Conservation (phyloP, 30 jellyfish, hydroid and myxozoan genomes). For the Aurelia aurita region DNA sequence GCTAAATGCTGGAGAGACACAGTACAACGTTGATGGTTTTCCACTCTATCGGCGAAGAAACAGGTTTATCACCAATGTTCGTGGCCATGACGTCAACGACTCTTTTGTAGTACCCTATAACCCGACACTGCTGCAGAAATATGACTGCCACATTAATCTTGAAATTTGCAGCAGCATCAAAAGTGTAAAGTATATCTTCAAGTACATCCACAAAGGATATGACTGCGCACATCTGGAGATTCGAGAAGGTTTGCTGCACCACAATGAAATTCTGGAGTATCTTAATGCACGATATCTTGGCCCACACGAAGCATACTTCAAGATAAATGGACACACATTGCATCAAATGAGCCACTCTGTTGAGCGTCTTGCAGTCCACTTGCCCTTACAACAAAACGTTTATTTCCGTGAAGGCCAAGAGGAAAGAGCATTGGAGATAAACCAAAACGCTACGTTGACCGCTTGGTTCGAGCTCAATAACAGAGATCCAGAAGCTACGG, state of each 20-base stretch:
- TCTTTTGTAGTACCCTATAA: slow-evolving; percentile 19
- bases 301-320: slow-evolving; percentile 32
- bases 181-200: slow-evolving; percentile 68
- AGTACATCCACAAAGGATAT: slow-evolving; percentile 77
- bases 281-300: slow-evolving; percentile 48
- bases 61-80: slow-evolving; percentile 6
- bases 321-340: not conserved
- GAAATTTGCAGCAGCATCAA: slow-evolving; percentile 64
- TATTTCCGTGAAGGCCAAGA: too few species aligned
- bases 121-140: slow-evolving; percentile 46
- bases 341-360: slow-evolving; percentile 13
- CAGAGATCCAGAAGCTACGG: not conserved
- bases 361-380: slow-evolving; percentile 61
- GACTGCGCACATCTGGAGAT: slow-evolving; percentile 28
- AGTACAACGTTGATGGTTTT: slow-evolving; percentile 54
- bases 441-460: slow-evolving; percentile 47
- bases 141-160: slow-evolving; percentile 73
- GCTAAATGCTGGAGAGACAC: slow-evolving; percentile 2
- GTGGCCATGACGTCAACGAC: too few species aligned
- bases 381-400: too few species aligned
- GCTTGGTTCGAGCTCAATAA: slow-evolving; percentile 60
- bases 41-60: slow-evolving; percentile 66
- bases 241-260: not conserved
- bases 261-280: not conserved
- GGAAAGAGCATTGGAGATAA: too few species aligned